Evolutionary conservation across 2,888 invertebrate species (phyloP), one percentile per base, ranked within the genome.

Genomic region (Trilocha varians): DNA sequence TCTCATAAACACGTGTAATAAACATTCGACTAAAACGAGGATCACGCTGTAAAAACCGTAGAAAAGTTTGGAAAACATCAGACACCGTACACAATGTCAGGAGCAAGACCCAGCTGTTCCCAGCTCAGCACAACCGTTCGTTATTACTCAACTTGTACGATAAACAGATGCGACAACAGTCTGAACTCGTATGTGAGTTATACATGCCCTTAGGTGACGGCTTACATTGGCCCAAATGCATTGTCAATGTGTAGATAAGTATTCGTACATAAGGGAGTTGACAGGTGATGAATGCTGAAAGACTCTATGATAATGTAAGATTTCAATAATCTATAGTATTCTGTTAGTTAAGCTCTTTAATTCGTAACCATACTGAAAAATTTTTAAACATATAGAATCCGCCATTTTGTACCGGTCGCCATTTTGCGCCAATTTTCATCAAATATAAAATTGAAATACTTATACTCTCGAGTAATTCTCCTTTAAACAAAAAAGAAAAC

Each of bases 151-250:
- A 68, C 60, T 65, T 62, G 46, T 42, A 52, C 51, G 57, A 62
- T 62, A 61, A 68, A 65, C 68, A 70, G 49, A 60, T 59, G 62
- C 52, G 56, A 52, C 59, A 59, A 63, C 62, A 62, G 66, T 68
- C 61, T 57, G 64, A 66, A 70, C 66, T 70, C 67, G 47, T 45
- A 44, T 46, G 57, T 62, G 66, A 66, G 53, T 66, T 50, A 52
- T 45, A 50, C 50, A 57, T 51, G 41, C 51, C 57, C 56, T 58
- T 62, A 59, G 57, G 50, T 57, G 48, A 52, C 52, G 46, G 50
- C 43, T 45, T 51, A 56, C 48, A 48, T 43, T 32, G 14, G 41
- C 11, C 25, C 2, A 25, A 25, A 25, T 25, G n/a, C n/a, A n/a
- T 25, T 4, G 25, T 25, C 2, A 25, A 25, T 9, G 8, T 25